Evolutionary conservation across 2,113 vertebrate species (phyloP).

Genomic region (Ginglymostoma cirratum): DNA sequence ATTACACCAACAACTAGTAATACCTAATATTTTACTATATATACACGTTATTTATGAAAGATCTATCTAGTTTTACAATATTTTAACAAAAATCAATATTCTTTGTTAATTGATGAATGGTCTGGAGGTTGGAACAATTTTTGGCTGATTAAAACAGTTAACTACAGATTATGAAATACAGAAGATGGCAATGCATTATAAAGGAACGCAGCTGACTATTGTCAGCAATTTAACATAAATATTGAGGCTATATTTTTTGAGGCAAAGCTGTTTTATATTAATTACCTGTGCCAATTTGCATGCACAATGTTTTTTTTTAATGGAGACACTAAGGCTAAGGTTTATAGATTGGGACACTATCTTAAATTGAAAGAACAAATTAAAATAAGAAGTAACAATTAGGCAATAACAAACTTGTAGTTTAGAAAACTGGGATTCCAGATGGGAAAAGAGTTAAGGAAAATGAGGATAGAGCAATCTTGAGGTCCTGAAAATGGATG

Average conservation of each 20-base stretch:
- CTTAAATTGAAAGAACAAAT: background rate
- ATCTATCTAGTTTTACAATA: background rate
- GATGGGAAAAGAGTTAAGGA: background rate
- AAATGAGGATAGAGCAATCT: background rate
- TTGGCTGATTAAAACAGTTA: background rate
- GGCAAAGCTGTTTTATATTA: background rate
- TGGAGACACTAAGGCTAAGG: background rate
- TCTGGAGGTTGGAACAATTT: background rate
- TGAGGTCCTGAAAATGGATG: background rate
- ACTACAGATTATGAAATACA: background rate
- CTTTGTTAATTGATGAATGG: background rate
- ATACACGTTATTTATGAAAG: background rate
- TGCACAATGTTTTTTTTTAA: background rate
- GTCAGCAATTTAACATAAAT: background rate
- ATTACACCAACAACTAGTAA: background rate
- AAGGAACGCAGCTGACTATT: background rate
- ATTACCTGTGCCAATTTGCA: background rate
- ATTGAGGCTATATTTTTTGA: background rate
- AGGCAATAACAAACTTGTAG: background rate
- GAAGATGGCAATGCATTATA: background rate
- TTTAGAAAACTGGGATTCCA: background rate
- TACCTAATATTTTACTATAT: slow-evolving; percentile 10
- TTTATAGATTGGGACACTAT: background rate
- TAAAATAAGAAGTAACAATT: background rate
- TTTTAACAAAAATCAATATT: slow-evolving; percentile 19